A percentile compares a stretch with the other conserved stretches of the same genome.
These are phyloP conservation scores for Cyanistes caeruleus DNA, from an alignment of 2,113 vertebrate species.

Conservation along the genomic window DNA sequence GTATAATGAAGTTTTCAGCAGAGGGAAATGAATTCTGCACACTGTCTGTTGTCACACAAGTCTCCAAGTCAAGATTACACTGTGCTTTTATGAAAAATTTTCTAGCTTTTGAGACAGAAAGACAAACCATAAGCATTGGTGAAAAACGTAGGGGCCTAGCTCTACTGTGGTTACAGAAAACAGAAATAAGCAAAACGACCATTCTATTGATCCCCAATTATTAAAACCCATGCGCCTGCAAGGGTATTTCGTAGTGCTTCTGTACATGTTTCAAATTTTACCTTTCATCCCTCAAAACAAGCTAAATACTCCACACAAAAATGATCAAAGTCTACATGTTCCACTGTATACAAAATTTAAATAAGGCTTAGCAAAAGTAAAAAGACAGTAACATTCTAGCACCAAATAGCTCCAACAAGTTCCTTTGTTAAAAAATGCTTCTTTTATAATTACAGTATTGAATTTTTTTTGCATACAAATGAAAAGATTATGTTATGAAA, in stretches of 20 bases:
- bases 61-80: conserved; percentile 3
- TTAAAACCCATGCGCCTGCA: conserved; percentile 47
- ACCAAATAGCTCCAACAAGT: conserved; percentile 84
- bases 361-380: conserved; percentile 92
- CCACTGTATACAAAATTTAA: conserved; percentile 84
- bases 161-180: conserved; percentile 22
- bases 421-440: conserved; percentile 77
- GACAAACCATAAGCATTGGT: neutral
- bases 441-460: conserved; percentile 82
- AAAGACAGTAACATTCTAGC: conserved; percentile 83
- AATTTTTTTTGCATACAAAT: conserved; percentile 88
- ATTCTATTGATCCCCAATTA: conserved; percentile 60
- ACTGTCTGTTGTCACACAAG: conserved; percentile 10
- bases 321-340: conserved; percentile 65
- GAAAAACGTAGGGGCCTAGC: conserved; percentile 1
- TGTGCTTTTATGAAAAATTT: conserved; percentile 54
- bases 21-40: conserved; percentile 38
- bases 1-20: neutral
- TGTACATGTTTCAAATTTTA: conserved; percentile 58
- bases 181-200: conserved; percentile 42
- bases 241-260: conserved; percentile 57
- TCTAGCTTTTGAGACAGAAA: conserved; percentile 47
- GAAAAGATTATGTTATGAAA: conserved; percentile 79
- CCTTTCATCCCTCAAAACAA: conserved; percentile 31
- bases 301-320: conserved; percentile 52